phyloP scores from a whole-genome alignment of 2,797 vertebrate genomes.

The Rhinoraja longicauda region DNA sequence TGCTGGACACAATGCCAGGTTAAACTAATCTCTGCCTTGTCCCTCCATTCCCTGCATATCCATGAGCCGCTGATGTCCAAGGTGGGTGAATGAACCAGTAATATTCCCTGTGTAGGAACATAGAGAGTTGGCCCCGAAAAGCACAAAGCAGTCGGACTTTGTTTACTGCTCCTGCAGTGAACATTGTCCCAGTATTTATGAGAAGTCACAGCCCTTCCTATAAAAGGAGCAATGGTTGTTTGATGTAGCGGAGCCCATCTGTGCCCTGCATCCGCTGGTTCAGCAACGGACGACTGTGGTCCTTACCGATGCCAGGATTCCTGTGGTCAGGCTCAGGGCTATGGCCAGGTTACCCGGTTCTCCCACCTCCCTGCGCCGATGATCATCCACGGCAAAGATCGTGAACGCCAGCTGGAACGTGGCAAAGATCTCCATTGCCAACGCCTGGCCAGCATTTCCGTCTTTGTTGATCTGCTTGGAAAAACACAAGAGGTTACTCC shows the following conservation, averaged over 20 bases:
- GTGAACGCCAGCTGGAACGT: constrained; percentile 76
- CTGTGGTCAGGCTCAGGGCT: constrained; percentile 66
- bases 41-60: too few species aligned
- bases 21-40: too few species aligned
- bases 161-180: background rate
- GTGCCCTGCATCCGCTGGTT: background rate
- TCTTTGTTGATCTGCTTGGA: constrained; percentile 58
- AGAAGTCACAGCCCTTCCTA: background rate
- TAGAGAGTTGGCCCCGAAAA: background rate
- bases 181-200: background rate
- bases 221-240: background rate
- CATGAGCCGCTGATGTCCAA: background rate
- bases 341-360: constrained; percentile 67
- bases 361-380: constrained; percentile 49
- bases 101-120: background rate
- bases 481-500: background rate
- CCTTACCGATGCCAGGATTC: constrained; percentile 65
- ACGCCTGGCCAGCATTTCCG: constrained; percentile 63
- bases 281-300: background rate
- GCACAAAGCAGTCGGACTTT: background rate
- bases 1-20: too few species aligned
- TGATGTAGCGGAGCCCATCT: background rate
- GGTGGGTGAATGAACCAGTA: background rate
- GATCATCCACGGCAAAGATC: constrained; percentile 64
- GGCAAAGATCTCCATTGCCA: constrained; percentile 67